Base-by-base conservation (phyloP, 2,113 vertebrate genomes). In the Tursiops truncatus region DNA sequence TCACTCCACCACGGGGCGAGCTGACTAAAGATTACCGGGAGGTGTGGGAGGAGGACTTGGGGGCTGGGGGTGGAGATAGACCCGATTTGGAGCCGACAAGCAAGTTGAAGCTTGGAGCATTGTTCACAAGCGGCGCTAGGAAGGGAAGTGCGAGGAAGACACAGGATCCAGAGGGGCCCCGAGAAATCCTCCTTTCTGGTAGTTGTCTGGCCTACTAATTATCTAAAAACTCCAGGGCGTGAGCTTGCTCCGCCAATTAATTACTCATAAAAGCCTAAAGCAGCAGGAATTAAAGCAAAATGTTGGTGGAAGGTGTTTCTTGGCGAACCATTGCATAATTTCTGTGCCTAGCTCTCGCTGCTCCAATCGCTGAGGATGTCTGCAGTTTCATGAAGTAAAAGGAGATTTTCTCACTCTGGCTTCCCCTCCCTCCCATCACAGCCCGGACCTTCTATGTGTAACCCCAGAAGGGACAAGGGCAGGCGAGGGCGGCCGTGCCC, bases 121-220 rank as follows among this genome's bases (percentile, higher is more conserved):
- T 60, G 62, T 87, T 33, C 80, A 62, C 74, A 86, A 96, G 50
- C 1, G 12, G 33, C 1, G 17, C 38, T 58, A 63, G 88, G n/a
- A 80, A 62, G n/a, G 38, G 23, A 47, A 21, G 21, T 28, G 56
- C 74, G 20, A 17, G 38, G 41, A 97, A 76, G 47, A 44, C 38
- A 31, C 12, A 23, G n/a, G 60, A 62, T 79, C 53, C 76, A 83
- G 83, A 87, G 56, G 83, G 79, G 90, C 63, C 60, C 86, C 38
- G 71, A 23, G 21, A 95, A 76, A 84, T 67, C 58, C 36, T 86
- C 58, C 65, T 77, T 95, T 67, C 70, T 73, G 8, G 60, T 36
- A 86, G 92, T 28, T 36, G 11, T 68, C 73, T 94, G 95, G 83
- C 89, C 97, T 97, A 95, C 89, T 89, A 95, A 96, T 89, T 91